Percentiles rank a stretch among this genome's conserved stretches.
phyloP scores from a whole-genome alignment of 2,888 invertebrate species.

The Hydriomena furcata region DNA sequence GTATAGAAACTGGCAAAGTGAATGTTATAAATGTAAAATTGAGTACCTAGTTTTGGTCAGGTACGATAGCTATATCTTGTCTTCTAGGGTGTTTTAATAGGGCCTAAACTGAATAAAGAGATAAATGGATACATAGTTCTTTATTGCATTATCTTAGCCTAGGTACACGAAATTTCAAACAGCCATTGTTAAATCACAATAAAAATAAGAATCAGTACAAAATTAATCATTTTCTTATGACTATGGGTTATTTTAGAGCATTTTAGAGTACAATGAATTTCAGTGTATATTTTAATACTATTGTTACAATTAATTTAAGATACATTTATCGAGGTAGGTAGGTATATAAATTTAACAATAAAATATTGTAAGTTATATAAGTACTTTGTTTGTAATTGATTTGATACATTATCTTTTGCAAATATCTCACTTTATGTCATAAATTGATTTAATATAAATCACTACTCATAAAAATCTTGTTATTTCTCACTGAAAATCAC shows the following conservation, averaged over 20 bases:
- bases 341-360: neutral
- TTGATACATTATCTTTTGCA: conserved; percentile 10
- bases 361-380: neutral
- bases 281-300: neutral
- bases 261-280: conserved; percentile 4
- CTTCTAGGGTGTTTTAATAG: conserved; percentile 21
- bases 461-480: conserved; percentile 14
- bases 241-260: conserved; percentile 3
- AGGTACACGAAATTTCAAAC: conserved; percentile 27
- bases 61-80: neutral
- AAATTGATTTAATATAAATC: conserved; percentile 11
- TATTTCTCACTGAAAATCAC: conserved; percentile 21
- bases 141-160: conserved; percentile 35
- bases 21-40: neutral
- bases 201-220: conserved; percentile 9
- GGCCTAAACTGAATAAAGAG: conserved; percentile 40
- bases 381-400: neutral
- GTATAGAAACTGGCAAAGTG: neutral
- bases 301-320: neutral
- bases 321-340: neutral
- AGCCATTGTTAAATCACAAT: conserved; percentile 24
- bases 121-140: conserved; percentile 35
- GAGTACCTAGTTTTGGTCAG: neutral
- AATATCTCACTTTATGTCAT: conserved; percentile 20
- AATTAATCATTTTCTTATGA: conserved; percentile 3